phyloP scores from a whole-genome alignment of 2,113 vertebrate species.

The Anthoscopus minutus region DNA sequence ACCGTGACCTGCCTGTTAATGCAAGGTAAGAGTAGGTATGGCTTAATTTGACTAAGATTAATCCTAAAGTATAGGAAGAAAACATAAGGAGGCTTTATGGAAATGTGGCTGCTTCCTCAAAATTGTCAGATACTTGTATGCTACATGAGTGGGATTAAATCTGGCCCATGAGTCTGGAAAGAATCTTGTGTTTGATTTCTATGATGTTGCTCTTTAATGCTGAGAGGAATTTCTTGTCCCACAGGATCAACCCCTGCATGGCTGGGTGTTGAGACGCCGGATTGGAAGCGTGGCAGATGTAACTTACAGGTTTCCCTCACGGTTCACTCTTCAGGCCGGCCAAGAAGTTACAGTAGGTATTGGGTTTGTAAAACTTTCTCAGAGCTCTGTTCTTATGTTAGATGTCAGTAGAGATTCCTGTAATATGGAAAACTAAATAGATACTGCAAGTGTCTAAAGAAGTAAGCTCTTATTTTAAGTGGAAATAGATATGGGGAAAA shows the following conservation, averaged over 20 bases:
- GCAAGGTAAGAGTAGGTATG: background rate
- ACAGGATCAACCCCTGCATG: conserved; percentile 77
- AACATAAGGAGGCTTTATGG: background rate
- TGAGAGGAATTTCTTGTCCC: background rate
- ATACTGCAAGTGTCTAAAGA: background rate
- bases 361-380: background rate
- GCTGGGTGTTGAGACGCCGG: conserved; percentile 72
- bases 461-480: background rate
- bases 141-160: background rate
- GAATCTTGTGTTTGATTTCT: background rate
- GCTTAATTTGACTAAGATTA: background rate
- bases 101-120: background rate
- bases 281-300: conserved; percentile 58
- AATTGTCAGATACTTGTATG: background rate
- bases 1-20: background rate
- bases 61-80: background rate
- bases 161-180: background rate
- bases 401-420: background rate
- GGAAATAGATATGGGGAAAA: background rate
- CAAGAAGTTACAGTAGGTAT: conserved; percentile 78
- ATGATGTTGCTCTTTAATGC: background rate
- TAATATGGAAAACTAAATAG: background rate
- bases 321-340: conserved; percentile 69
- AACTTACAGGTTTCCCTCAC: conserved; percentile 74
- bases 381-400: background rate